Base-by-base conservation (phyloP, 1,140 invertebrate species). In the Lordiphosa stackelbergi region DNA sequence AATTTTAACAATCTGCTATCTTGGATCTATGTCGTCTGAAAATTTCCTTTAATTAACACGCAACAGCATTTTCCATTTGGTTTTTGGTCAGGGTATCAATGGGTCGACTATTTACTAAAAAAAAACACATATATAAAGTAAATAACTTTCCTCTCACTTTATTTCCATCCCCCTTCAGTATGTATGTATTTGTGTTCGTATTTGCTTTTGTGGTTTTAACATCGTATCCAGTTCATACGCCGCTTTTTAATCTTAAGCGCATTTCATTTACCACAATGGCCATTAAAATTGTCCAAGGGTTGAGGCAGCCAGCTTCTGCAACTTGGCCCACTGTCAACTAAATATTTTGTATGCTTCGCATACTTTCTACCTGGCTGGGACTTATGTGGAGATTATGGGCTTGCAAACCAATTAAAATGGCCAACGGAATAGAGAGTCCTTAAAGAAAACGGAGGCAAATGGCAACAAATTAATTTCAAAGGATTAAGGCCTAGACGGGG, bases 371-470 rank as follows among this genome's bases (percentile, higher is more conserved):
- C 40, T 64, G 60, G 55, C 56, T 68, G 55, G 40, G 68, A 83
- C 77, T 83, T 83, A 81, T 68, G 56, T 53, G 37, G 51, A 72
- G 75, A 68, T 83, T 83, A 79, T 68, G 56, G 53, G 75, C 72
- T 83, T 35, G 53, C 77, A 79, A 79, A 75, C 66, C 75, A 79
- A 79, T 79, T 81, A 83, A 79, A 79, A 81, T 43, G 77, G 77
- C 68, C 66, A 74, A 74, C 56, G 73, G 46, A 70, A 75, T 59
- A 49, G 54, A 38, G 58, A 70, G 47, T 53, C 64, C 65, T 51
- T 24, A 24, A 24, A 24, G 22, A 24, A 24, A 24, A 36, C 46
- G 42, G 28, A 35, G 34, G 41, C 55, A 64, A 41, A 60, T 49
- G 66, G 11, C 75, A 51, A 79, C 66, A 64, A 79, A 81, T 79